A percentile compares a stretch with the other conserved stretches of the same genome.
These are phyloP conservation scores for Drosophila subquinaria DNA, from an alignment of 2,888 invertebrate genomes.

Conservation along the genomic window DNA sequence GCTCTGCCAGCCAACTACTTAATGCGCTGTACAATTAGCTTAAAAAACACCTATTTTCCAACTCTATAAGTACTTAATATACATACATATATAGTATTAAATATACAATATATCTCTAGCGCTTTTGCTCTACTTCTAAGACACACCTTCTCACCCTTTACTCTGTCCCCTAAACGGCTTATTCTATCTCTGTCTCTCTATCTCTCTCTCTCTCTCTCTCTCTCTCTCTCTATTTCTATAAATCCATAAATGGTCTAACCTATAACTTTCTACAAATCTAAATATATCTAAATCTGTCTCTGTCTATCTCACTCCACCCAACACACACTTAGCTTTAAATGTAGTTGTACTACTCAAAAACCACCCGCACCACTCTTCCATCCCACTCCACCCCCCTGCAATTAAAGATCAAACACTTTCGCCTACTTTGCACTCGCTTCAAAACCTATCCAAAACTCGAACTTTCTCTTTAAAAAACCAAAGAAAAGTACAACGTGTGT, in stretches of 20 bases:
- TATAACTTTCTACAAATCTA: slow-evolving; percentile 40
- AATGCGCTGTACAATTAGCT: slow-evolving; percentile 80
- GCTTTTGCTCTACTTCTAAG: slow-evolving; percentile 74
- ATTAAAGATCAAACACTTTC: slow-evolving; percentile 42
- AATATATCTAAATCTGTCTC: slow-evolving; percentile 45
- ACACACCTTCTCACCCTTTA: slow-evolving; percentile 47
- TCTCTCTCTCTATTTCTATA: slow-evolving; percentile 12
- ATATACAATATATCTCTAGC: slow-evolving; percentile 57
- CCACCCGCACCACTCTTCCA: slow-evolving; percentile 21
- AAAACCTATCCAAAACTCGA: slow-evolving; percentile 7
- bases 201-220: slow-evolving; percentile 23
- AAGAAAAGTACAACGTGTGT: slow-evolving; percentile 45
- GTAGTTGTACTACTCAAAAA: slow-evolving; percentile 55
- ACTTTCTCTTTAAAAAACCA: slow-evolving; percentile 6
- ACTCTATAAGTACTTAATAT: slow-evolving; percentile 43
- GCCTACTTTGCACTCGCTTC: slow-evolving; percentile 70
- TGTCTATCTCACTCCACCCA: slow-evolving; percentile 50
- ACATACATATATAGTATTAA: slow-evolving; percentile 37
- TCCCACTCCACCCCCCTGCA: slow-evolving; percentile 20
- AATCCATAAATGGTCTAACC: slow-evolving; percentile 41
- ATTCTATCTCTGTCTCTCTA: slow-evolving; percentile 28
- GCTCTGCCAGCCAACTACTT: slow-evolving; percentile 76
- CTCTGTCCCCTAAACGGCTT: slow-evolving; percentile 33
- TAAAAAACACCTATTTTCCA: slow-evolving; percentile 45
- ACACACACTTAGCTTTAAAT: slow-evolving; percentile 64